phyloP scores from a whole-genome alignment of 2,113 vertebrate species.

The Gymnogyps californianus region DNA sequence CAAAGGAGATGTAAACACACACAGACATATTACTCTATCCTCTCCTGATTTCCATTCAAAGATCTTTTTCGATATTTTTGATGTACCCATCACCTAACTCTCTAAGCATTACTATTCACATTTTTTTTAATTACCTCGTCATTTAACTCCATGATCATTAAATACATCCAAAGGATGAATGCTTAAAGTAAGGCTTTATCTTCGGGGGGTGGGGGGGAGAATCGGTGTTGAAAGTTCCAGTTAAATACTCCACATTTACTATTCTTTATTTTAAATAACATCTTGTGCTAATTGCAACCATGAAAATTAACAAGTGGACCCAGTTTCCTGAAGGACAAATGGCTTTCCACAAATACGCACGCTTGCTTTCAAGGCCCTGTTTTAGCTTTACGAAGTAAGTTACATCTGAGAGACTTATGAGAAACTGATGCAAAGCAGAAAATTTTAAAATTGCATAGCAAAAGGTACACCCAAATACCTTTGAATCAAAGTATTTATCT shows the following conservation, averaged over 20 bases:
- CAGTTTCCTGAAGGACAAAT: neutral
- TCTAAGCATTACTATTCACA: neutral
- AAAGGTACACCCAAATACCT: neutral
- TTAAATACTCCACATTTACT: neutral
- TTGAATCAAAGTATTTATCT: neutral
- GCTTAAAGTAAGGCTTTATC: neutral
- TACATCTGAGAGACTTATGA: neutral
- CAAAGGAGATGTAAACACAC: neutral
- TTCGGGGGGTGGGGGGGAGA: neutral
- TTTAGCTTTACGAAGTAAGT: neutral
- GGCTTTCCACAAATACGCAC: neutral
- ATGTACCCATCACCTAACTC: neutral
- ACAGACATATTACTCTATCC: neutral
- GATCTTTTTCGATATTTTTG: neutral
- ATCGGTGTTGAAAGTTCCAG: neutral
- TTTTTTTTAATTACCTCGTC: neutral
- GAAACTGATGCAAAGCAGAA: neutral
- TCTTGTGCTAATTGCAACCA: conserved; percentile 12
- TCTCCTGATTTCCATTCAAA: neutral
- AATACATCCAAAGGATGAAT: neutral
- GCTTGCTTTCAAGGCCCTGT: neutral
- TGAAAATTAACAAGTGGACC: neutral
- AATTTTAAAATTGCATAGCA: neutral
- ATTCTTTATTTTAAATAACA: conserved; percentile 43
- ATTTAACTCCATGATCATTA: neutral